Evolutionary conservation across 2,113 vertebrate genomes (phyloP).

Genomic region (Edolisoma coerulescens): DNA sequence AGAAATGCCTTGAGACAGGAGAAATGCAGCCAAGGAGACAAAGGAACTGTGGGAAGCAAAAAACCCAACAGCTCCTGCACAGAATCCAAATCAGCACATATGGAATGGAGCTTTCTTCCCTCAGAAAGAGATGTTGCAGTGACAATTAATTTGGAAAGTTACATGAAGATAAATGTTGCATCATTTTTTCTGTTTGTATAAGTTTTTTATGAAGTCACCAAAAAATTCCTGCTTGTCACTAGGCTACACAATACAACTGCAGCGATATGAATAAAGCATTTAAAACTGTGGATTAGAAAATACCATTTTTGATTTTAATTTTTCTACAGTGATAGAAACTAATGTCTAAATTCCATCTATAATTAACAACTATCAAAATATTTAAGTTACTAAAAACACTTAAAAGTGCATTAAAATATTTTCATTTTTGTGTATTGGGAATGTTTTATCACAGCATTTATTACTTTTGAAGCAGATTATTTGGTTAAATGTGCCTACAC

Average conservation of each 20-base stretch:
- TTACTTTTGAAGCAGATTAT: not conserved
- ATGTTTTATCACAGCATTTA: not conserved
- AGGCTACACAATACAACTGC: not conserved
- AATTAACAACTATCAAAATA: not conserved
- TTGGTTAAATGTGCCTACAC: not conserved
- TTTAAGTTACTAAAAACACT: not conserved
- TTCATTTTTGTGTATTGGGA: not conserved
- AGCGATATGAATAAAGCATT: not conserved
- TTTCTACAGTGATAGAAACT: not conserved
- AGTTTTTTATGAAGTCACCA: not conserved
- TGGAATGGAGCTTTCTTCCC: not conserved
- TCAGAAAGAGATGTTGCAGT: not conserved
- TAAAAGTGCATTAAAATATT: not conserved
- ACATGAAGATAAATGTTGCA: not conserved
- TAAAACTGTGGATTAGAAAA: not conserved
- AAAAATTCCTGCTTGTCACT: not conserved
- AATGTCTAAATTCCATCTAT: not conserved
- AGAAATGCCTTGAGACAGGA: not conserved
- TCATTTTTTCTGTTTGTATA: not conserved
- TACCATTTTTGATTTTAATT: rapidly evolving
- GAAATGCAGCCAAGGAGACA: not conserved
- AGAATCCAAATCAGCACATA: not conserved
- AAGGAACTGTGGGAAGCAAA: not conserved
- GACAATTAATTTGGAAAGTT: not conserved
- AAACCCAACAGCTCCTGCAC: not conserved